These are phyloP conservation scores for Macrobrachium rosenbergii DNA, from an alignment of 1,140 invertebrate genomes.

Conservation along the genomic window DNA sequence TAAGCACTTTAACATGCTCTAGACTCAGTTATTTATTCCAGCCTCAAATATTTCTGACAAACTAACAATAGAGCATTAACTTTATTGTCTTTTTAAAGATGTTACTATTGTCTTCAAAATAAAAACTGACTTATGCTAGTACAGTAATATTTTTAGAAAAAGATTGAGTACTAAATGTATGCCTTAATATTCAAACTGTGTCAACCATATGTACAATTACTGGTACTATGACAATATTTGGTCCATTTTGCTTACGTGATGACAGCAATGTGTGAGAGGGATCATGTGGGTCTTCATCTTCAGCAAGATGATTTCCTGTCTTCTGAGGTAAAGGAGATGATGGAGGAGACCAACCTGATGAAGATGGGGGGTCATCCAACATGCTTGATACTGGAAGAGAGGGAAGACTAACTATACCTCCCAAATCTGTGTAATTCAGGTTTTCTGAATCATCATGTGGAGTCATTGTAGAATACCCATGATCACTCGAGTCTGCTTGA, in stretches of 20 bases:
- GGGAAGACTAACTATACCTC: conserved; percentile 30
- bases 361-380: conserved; percentile 55
- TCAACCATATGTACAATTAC: conserved; percentile 85
- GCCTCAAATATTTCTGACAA: too few species aligned
- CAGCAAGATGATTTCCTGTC: conserved; percentile 52
- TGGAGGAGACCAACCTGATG: conserved; percentile 69
- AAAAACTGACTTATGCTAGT: too few species aligned
- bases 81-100: too few species aligned
- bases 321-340: conserved; percentile 69
- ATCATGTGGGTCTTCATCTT: conserved; percentile 67
- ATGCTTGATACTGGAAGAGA: neutral
- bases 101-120: too few species aligned
- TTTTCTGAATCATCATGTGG: conserved; percentile 67
- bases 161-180: too few species aligned
- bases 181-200: conserved; percentile 67
- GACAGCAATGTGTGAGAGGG: conserved; percentile 72
- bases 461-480: conserved; percentile 89
- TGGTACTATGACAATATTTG: conserved; percentile 79
- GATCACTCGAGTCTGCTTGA: conserved; percentile 83
- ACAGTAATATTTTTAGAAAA: too few species aligned
- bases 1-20: too few species aligned
- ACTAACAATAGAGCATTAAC: too few species aligned
- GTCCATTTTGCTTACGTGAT: conserved; percentile 72
- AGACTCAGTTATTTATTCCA: too few species aligned
- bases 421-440: conserved; percentile 55